Evolutionary conservation across 2,888 invertebrate species (phyloP), one percentile per base, ranked within the genome.

Genomic region (Hermaeophaga mercurialis): DNA sequence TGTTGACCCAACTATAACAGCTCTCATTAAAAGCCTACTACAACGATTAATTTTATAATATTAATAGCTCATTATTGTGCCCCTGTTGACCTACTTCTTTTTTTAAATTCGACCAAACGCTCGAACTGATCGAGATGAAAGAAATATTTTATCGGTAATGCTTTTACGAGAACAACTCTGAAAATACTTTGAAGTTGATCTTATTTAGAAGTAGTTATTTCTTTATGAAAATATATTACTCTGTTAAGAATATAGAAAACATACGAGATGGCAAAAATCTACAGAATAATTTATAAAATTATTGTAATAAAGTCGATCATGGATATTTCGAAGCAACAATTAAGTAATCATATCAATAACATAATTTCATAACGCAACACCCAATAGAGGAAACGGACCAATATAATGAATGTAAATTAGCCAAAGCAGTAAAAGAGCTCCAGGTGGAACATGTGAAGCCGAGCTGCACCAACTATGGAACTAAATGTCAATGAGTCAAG

Each of bases 401-500:
- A 36, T 17, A 36, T 7, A 36, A 36, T 3, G 14, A 43, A 43
- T 43, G 43, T 9, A 43, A 43, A 43, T 39, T 39, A 39, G 19
- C 19, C 26, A 24, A 24, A 43, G 41, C 14, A 22, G 19, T 15
- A 31, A 49, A 36, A 48, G 28, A 31, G 43, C 52, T 48, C 49
- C 52, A 45, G 55, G 57, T 54, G 52, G 54, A 56, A 53, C 57
- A 52, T 52, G 50, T 52, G 50, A 47, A 56, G 49, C 26, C 61
- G 46, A 58, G 56, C 39, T 44, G 43, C 52, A 49, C 56, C 56
- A 56, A 56, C 46, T 61, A 57, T 50, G 56, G 52, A 56, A 45
- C 56, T 58, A 61, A 56, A 61, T 59, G 58, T 61, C 61, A 56
- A 61, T 54, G 56, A 59, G 61, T 61, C 61, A 59, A 53, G 47